These are phyloP conservation scores for Mythimna lalbum DNA, from an alignment of 2,888 invertebrate species.

Conservation along the genomic window DNA sequence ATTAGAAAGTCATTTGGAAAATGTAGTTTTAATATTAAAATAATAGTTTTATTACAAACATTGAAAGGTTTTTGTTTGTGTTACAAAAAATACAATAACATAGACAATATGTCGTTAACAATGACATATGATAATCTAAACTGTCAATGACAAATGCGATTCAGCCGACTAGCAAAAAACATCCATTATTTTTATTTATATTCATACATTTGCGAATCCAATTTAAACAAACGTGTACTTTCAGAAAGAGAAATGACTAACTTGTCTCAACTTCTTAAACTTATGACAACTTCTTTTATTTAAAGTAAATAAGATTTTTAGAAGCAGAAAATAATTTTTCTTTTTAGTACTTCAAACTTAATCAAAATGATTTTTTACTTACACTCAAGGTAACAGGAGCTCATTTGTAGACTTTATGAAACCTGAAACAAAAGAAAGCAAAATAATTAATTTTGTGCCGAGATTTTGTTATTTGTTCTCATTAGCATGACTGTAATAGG, in stretches of 20 bases:
- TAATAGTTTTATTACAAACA: not conserved
- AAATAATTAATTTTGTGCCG: constrained; percentile 6
- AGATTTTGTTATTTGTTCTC: constrained; percentile 6
- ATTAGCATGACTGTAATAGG: not conserved
- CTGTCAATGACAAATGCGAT: constrained; percentile 17
- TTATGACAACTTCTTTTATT: constrained; percentile 21
- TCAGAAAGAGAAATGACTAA: constrained; percentile 64
- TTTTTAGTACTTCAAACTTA: constrained; percentile 2
- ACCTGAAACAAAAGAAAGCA: constrained; percentile 74
- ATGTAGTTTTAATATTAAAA: not conserved
- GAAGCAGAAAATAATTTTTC: not conserved
- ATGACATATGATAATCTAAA: not conserved
- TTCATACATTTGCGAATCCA: constrained; percentile 23
- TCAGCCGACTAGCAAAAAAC: not conserved
- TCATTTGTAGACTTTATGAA: constrained; percentile 74
- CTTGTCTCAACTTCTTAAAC: constrained; percentile 52
- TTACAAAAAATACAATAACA: not conserved
- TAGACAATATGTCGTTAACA: constrained; percentile 19
- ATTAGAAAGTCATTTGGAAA: not conserved
- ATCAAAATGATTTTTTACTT: constrained; percentile 66
- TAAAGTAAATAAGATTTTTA: constrained; percentile 31
- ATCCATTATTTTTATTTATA: constrained; percentile 16
- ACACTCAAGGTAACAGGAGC: constrained; percentile 80
- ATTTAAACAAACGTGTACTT: constrained; percentile 44
- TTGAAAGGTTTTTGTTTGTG: not conserved